phyloP scores from a whole-genome alignment of 2,797 vertebrate species.

The Argentina silus region DNA sequence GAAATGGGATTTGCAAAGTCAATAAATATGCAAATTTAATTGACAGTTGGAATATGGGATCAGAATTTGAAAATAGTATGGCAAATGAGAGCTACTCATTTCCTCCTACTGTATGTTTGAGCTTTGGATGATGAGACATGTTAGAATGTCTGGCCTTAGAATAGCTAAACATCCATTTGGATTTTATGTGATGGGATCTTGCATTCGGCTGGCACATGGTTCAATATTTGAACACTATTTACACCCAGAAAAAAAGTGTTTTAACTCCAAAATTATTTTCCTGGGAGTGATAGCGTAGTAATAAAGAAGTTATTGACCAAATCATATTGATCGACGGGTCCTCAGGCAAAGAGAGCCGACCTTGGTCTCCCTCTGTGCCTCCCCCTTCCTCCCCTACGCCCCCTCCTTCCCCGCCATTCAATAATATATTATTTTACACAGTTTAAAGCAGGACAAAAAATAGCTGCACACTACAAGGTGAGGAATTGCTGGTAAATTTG shows the following conservation, averaged over 20 bases:
- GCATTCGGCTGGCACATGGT: slow-evolving; percentile 64
- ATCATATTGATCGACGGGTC: slow-evolving; percentile 98
- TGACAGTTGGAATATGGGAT: slow-evolving; percentile 65
- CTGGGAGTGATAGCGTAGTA: slow-evolving; percentile 95
- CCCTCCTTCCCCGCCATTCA: slow-evolving; percentile 90
- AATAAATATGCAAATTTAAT: slow-evolving; percentile 70
- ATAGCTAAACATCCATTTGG: slow-evolving; percentile 56
- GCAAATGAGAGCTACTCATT: slow-evolving; percentile 44
- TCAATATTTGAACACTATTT: slow-evolving; percentile 73
- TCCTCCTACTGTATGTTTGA: slow-evolving; percentile 12
- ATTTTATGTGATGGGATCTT: slow-evolving; percentile 63
- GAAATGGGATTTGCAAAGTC: slow-evolving; percentile 57
- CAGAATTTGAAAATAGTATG: slow-evolving; percentile 42
- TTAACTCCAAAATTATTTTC: slow-evolving; percentile 98
- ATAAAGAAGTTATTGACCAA: slow-evolving; percentile 99
- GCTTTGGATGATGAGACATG: slow-evolving; percentile 32
- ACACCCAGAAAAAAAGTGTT: slow-evolving; percentile 76
- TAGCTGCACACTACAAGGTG: slow-evolving; percentile 86
- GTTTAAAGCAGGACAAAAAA: slow-evolving; percentile 91
- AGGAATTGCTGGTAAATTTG: slow-evolving; percentile 82
- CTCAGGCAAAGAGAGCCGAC: slow-evolving; percentile 95
- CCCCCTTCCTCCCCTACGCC: slow-evolving; percentile 81
- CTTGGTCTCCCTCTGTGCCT: slow-evolving; percentile 94
- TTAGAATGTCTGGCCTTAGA: slow-evolving; percentile 60
- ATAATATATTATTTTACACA: slow-evolving; percentile 99